Percentiles rank a stretch among this genome's conserved stretches.
These are phyloP conservation scores for Embiotoca jacksoni DNA, from an alignment of 2,113 vertebrate species.

Conservation along the genomic window DNA sequence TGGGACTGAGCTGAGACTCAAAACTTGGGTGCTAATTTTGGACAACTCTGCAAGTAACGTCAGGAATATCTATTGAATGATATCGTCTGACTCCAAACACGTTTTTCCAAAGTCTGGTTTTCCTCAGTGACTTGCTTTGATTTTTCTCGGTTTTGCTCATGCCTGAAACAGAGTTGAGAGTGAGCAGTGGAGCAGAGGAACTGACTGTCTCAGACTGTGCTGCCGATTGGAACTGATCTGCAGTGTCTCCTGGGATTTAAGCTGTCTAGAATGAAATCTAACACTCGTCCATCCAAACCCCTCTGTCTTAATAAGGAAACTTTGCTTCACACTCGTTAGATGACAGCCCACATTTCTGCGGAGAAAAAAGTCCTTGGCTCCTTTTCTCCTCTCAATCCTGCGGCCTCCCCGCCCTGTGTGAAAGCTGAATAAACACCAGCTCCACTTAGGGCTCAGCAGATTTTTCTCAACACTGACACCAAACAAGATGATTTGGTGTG, in stretches of 20 bases:
- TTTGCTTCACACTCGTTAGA: constrained; percentile 60
- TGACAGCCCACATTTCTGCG: constrained; percentile 63
- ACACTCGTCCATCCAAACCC: constrained; percentile 65
- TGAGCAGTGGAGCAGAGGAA: constrained; percentile 21
- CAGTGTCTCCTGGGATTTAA: constrained; percentile 62
- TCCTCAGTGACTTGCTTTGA: constrained; percentile 4
- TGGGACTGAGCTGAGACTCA: constrained; percentile 70
- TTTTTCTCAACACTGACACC: constrained; percentile 44
- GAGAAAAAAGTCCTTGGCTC: constrained; percentile 39
- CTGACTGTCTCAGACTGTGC: constrained; percentile 45
- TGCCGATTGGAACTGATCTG: constrained; percentile 65
- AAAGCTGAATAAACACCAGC: constrained; percentile 81
- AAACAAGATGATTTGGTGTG: constrained; percentile 37
- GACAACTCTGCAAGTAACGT: constrained; percentile 69
- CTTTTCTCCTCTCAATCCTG: constrained; percentile 61
- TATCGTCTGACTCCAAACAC: constrained; percentile 26
- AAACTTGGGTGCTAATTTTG: constrained; percentile 79
- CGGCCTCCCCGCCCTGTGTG: constrained; percentile 66
- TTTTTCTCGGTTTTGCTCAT: constrained; percentile 19
- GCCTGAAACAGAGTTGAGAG: constrained; percentile 19
- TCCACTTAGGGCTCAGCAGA: constrained; percentile 48
- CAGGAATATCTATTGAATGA: constrained; percentile 55
- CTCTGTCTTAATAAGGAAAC: constrained; percentile 77
- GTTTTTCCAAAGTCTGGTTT: constrained; percentile 10
- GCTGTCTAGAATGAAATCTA: constrained; percentile 70